Conservation (phyloP, 1,140 invertebrate genomes). For the Drusus annulatus region DNA sequence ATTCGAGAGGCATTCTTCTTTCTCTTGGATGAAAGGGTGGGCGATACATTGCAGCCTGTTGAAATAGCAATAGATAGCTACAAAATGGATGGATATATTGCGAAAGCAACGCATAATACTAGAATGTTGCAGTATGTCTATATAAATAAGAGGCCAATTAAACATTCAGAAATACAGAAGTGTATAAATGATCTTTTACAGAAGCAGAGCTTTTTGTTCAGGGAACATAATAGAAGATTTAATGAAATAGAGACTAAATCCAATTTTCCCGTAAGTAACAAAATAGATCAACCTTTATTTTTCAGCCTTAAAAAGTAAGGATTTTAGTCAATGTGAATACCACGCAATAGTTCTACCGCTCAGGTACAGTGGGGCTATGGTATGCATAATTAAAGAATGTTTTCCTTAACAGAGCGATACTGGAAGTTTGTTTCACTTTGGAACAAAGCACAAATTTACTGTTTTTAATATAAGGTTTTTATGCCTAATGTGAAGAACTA, state of each 20-base stretch:
- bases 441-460: too few relatives aligned
- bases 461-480: too few relatives aligned
- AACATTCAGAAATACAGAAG: constrained; percentile 69
- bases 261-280: neutral
- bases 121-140: constrained; percentile 74
- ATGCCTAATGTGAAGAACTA: too few relatives aligned
- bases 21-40: constrained; percentile 67
- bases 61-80: constrained; percentile 63
- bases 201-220: constrained; percentile 57
- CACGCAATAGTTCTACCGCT: too few relatives aligned
- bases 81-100: constrained; percentile 68
- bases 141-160: constrained; percentile 72
- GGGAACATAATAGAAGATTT: constrained; percentile 24
- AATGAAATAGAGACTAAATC: neutral
- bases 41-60: constrained; percentile 64
- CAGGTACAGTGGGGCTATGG: too few relatives aligned
- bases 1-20: constrained; percentile 67
- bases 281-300: neutral
- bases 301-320: too few relatives aligned
- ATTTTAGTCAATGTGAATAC: neutral
- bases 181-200: constrained; percentile 65
- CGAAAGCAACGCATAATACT: constrained; percentile 64
- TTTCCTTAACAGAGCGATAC: too few relatives aligned
- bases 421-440: too few relatives aligned
- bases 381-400: too few relatives aligned